These are phyloP conservation scores for Drosophila pseudoananassae DNA, from an alignment of 1,140 invertebrate genomes.

Conservation along the genomic window DNA sequence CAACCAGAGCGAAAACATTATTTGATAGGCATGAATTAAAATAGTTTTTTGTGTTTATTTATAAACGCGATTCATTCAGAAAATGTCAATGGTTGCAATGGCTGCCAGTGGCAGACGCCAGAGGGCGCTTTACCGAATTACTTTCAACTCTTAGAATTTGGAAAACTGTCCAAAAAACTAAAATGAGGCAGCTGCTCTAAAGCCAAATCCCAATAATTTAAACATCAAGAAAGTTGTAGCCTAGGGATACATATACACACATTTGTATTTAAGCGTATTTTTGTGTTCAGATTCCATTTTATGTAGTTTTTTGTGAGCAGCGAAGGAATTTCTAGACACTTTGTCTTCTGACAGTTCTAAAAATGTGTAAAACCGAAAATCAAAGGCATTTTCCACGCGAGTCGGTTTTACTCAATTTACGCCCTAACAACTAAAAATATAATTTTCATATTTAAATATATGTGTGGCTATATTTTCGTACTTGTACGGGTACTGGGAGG, in stretches of 20 bases:
- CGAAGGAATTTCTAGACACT: constrained; percentile 50
- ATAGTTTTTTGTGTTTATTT: constrained; percentile 31
- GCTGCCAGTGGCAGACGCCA: constrained; percentile 1
- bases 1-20: constrained; percentile 48
- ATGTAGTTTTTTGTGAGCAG: constrained; percentile 22
- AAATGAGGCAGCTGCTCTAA: constrained; percentile 20
- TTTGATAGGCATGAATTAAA: constrained; percentile 38
- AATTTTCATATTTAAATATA: constrained; percentile 41
- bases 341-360: constrained; percentile 73
- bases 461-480: constrained; percentile 2
- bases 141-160: constrained; percentile 4
- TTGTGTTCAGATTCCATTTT: constrained; percentile 34
- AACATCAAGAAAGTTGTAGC: constrained; percentile 13
- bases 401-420: constrained; percentile 21
- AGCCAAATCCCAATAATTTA: constrained; percentile 22
- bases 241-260: constrained; percentile 6
- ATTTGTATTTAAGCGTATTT: neutral
- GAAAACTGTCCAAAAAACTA: constrained; percentile 1
- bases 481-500: neutral
- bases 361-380: constrained; percentile 62
- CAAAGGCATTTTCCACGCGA: constrained; percentile 40
- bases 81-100: constrained; percentile 27
- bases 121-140: constrained; percentile 23
- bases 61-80: constrained; percentile 38
- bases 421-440: constrained; percentile 38